Evolutionary conservation across 2,113 vertebrate genomes (phyloP), one percentile per base, ranked within the genome.

Genomic region (Corythornis cristatus): DNA sequence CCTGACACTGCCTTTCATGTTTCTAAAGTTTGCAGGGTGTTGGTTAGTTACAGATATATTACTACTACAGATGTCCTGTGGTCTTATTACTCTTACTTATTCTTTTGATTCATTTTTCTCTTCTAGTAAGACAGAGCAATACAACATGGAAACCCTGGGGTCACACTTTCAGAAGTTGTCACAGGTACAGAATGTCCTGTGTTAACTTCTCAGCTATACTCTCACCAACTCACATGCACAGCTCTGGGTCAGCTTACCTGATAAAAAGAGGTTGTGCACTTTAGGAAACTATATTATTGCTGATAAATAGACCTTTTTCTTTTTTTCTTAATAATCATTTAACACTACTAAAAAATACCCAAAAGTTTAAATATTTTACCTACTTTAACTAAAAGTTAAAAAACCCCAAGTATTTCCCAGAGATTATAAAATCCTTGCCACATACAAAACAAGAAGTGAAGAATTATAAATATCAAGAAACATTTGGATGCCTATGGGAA

Each of bases 201-300:
- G 28, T 48, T 62, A 75, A 18, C 28, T 50, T 70, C 62, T 53
- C 37, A 19, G 53, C 31, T 61, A 3, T 12, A 12, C 29, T 29
- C 43, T 62, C 25, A 25, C 11, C 40, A 48, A 33, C 29, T 8
- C 1, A 0, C n/a, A 17, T 1, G 18, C n/a, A n/a, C 45, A 14
- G 37, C 19, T 37, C 21, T 68, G 45, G 57, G 9, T 57, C 17
- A 19, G 10, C 51, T 37, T 20, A 15, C 29, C 26, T 20, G 15
- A 40, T 19, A 46, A 66, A 9, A 81, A 67, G n/a, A 42, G 9
- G 8, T 8, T 15, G 17, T 21, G 35, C 29, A 26, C 13, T 54
- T 70, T 21, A 31, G 81, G 61, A 67, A 66, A 43, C 14, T 5
- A 18, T 16, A 8, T 31, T 72, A 17, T 7, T 48, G 23, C 40